These are phyloP conservation scores for Parambassis ranga DNA, from an alignment of 2,797 vertebrate species.

Conservation along the genomic window DNA sequence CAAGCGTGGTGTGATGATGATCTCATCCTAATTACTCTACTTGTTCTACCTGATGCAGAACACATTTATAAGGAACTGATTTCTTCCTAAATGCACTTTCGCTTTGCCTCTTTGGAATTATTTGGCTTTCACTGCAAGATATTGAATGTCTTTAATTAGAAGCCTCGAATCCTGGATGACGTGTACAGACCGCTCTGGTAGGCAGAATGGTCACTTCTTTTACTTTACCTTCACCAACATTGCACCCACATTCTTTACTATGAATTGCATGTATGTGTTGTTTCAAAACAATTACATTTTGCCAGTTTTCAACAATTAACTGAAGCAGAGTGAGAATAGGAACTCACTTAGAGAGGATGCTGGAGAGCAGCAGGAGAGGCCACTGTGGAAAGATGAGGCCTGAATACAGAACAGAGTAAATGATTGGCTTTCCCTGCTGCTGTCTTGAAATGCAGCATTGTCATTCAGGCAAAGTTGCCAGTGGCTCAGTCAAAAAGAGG, in stretches of 20 bases:
- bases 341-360: slow-evolving; percentile 15
- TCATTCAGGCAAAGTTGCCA: slow-evolving; percentile 29
- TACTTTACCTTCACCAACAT: too few species aligned
- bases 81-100: not conserved
- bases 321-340: not conserved
- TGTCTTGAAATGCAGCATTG: slow-evolving; percentile 20
- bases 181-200: too few species aligned
- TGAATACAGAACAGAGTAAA: slow-evolving; percentile 40
- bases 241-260: too few species aligned
- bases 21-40: slow-evolving; percentile 7
- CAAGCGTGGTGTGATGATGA: slow-evolving; percentile 9
- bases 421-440: slow-evolving; percentile 27
- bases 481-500: slow-evolving; percentile 21
- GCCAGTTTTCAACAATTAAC: not conserved
- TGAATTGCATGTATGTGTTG: too few species aligned
- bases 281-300: not conserved
- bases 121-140: too few species aligned
- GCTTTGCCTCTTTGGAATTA: not conserved
- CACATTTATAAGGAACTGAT: not conserved
- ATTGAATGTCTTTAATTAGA: too few species aligned
- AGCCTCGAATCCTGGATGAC: not conserved
- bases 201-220: too few species aligned
- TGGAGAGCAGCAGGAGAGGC: slow-evolving; percentile 19
- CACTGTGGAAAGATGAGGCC: slow-evolving; percentile 29
- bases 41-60: slow-evolving; percentile 5